Percentiles rank a stretch among this genome's conserved stretches.
These are phyloP conservation scores for Nineta flava DNA, from an alignment of 2,888 invertebrate genomes.

Conservation along the genomic window DNA sequence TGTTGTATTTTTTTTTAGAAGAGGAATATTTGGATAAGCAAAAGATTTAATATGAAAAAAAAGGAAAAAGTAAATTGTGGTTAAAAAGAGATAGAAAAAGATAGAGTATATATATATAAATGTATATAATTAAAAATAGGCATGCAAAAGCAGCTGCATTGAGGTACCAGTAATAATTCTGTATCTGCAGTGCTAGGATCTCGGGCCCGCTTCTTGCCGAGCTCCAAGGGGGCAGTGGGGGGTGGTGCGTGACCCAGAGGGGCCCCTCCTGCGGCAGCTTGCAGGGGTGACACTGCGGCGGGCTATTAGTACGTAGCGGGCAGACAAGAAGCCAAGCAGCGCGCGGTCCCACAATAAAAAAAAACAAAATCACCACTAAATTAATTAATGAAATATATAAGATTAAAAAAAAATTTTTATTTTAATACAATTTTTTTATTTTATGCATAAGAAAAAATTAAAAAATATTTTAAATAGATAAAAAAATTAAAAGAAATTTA, in stretches of 20 bases:
- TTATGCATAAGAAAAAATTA: no score
- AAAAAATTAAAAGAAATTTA: no score
- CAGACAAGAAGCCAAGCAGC: constrained; percentile 24
- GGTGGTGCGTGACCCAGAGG: constrained; percentile 32
- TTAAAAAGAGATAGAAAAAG: no score
- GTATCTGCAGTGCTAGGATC: constrained; percentile 52
- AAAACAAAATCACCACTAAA: constrained; percentile 29
- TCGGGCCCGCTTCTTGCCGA: constrained; percentile 91
- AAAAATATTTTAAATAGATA: no score
- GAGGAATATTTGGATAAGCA: no score
- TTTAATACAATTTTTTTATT: no score
- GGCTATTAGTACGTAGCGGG: constrained; percentile 33
- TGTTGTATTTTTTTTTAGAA: no score
- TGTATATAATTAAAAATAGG: constrained; percentile 12
- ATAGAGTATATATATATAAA: no score
- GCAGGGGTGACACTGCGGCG: constrained; percentile 39
- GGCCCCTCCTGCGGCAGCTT: constrained; percentile 47
- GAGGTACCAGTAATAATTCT: constrained; percentile 90
- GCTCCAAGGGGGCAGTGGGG: constrained; percentile 63
- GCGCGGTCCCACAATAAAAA: constrained; percentile 25
- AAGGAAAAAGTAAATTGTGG: no score
- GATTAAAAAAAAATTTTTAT: constrained; percentile 3
- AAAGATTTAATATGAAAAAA: no score
- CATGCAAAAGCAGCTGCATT: constrained; percentile 47
- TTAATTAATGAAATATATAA: constrained; percentile 20